phyloP scores from a whole-genome alignment of 2,113 vertebrate species.

The Cinclus cinclus region DNA sequence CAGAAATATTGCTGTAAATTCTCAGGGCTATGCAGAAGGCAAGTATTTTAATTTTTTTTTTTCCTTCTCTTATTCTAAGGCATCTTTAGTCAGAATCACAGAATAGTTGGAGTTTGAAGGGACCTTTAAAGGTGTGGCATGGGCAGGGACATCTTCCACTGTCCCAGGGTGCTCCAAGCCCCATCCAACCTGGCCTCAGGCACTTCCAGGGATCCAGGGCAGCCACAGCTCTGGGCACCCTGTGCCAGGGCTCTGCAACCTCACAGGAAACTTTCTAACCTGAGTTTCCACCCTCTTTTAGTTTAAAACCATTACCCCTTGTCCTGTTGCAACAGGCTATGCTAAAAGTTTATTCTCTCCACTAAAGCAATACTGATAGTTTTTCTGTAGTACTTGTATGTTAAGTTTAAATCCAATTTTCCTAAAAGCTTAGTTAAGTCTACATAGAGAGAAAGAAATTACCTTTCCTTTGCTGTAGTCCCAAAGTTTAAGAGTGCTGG shows the following conservation, averaged over 20 bases:
- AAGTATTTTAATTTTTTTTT: background rate
- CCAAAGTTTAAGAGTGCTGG: constrained; percentile 97
- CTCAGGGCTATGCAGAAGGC: background rate
- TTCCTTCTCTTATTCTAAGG: background rate
- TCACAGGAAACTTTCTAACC: background rate
- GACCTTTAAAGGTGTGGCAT: background rate
- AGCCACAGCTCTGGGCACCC: background rate
- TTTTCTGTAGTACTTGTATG: background rate
- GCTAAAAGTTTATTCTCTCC: background rate
- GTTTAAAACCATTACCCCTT: background rate
- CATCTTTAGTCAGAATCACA: background rate
- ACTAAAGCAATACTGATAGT: background rate
- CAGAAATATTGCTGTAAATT: background rate
- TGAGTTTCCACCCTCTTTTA: background rate
- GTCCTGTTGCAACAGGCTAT: background rate
- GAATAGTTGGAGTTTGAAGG: background rate
- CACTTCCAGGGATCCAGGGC: background rate
- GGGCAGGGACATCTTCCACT: background rate
- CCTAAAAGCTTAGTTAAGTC: background rate
- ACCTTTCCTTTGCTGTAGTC: constrained; percentile 99
- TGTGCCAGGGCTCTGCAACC: background rate
- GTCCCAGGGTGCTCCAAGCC: rapidly evolving
- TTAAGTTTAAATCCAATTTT: background rate
- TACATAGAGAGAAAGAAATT: background rate
- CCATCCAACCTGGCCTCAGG: rapidly evolving